phyloP scores from a whole-genome alignment of 2,797 vertebrate species.

The Prionace glauca region DNA sequence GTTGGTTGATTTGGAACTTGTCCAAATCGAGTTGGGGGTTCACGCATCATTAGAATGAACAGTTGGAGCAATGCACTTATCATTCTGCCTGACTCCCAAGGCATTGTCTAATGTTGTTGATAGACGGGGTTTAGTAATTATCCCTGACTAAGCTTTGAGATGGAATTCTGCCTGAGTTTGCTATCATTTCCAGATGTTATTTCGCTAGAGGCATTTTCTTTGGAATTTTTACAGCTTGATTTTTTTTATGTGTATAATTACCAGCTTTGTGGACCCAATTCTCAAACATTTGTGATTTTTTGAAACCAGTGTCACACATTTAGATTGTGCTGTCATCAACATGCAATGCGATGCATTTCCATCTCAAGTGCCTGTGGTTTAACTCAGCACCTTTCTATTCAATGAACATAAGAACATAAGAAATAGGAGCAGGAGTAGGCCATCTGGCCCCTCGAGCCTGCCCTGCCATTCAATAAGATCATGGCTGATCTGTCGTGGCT shows the following conservation, averaged over 20 bases:
- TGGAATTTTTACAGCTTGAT: background rate
- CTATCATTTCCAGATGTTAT: background rate
- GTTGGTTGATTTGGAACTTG: background rate
- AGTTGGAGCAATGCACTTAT: background rate
- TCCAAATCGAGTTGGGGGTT: background rate
- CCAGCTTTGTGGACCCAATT: background rate
- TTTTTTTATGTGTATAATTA: background rate
- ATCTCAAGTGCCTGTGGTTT: background rate
- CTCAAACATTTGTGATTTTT: background rate
- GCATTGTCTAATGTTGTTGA: background rate
- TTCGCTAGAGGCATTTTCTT: background rate
- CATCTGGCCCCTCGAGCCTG: too few relatives aligned
- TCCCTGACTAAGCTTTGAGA: background rate
- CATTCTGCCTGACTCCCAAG: background rate
- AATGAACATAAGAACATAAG: too few relatives aligned
- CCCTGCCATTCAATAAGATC: too few relatives aligned
- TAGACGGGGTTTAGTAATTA: background rate
- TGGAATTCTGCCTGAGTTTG: background rate
- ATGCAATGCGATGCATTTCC: background rate
- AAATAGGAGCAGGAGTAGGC: too few relatives aligned
- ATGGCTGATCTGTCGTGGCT: too few relatives aligned
- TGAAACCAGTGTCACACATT: background rate
- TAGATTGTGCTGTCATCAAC: background rate
- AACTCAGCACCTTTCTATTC: background rate
- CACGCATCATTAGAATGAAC: background rate